Evolutionary conservation across 2,113 vertebrate species (phyloP).

Genomic region (Pseudorasbora parva): DNA sequence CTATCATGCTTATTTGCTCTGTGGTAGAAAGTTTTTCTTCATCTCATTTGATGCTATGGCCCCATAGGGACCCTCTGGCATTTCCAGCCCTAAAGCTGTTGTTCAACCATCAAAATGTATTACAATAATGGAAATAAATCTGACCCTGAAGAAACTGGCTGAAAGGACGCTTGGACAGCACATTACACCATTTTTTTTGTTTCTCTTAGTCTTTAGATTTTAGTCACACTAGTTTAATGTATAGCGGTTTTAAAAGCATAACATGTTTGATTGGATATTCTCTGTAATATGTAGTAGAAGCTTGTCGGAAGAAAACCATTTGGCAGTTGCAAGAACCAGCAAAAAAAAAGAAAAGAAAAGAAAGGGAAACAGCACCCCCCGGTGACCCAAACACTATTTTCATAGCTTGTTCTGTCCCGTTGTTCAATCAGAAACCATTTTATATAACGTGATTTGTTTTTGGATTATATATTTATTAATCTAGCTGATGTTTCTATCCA

Average conservation of each 20-base stretch:
- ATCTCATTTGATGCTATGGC: not conserved
- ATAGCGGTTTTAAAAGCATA: not conserved
- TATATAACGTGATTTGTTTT: not conserved
- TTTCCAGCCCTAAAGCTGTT: not conserved
- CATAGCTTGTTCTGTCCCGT: not conserved
- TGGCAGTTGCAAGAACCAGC: not conserved
- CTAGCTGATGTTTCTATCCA: not conserved
- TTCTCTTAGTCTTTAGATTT: not conserved
- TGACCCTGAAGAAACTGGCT: constrained; percentile 10
- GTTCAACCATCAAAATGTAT: constrained; percentile 29
- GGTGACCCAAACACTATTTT: constrained; percentile 4
- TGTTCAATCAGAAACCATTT: not conserved
- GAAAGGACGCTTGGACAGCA: constrained; percentile 7
- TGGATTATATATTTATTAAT: not conserved
- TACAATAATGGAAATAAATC: constrained; percentile 31
- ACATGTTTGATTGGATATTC: not conserved
- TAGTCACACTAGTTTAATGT: not conserved
- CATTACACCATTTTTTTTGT: constrained; percentile 9
- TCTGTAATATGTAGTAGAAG: constrained; percentile 33
- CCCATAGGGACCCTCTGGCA: not conserved
- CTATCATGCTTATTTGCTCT: constrained; percentile 25
- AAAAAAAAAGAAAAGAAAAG: not conserved
- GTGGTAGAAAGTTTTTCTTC: constrained; percentile 19
- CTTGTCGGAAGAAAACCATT: not conserved
- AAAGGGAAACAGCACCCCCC: constrained; percentile 45